Percentiles rank a stretch among this genome's conserved stretches.
These are phyloP conservation scores for Apeira syringaria DNA, from an alignment of 2,888 invertebrate species.

Conservation along the genomic window DNA sequence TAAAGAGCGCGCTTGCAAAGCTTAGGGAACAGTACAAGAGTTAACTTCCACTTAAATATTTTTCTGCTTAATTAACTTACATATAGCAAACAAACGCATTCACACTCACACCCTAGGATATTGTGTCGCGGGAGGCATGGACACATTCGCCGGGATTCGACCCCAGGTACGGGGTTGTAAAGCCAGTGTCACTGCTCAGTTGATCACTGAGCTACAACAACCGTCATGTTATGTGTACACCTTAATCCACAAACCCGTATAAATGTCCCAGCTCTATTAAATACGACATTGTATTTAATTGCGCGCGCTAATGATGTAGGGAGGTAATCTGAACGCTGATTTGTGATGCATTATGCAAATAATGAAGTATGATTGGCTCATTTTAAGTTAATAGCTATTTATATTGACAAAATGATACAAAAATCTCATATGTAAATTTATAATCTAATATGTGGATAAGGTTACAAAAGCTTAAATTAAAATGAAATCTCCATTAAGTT, in stretches of 20 bases:
- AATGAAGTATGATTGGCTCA: constrained; percentile 3
- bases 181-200: too few species aligned
- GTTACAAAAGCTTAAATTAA: constrained; percentile 19
- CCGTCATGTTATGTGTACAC: background rate
- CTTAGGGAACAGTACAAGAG: too few species aligned
- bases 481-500: constrained; percentile 22
- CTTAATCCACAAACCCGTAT: background rate
- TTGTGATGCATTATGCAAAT: constrained; percentile 10
- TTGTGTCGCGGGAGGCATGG: too few species aligned
- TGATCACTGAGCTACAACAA: background rate
- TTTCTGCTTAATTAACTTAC: too few species aligned
- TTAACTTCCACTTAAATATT: too few species aligned
- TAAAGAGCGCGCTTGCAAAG: too few species aligned
- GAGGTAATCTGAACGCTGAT: constrained; percentile 9
- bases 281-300: background rate
- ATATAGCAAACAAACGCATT: too few species aligned
- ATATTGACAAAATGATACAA: constrained; percentile 5
- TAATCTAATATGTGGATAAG: constrained; percentile 1
- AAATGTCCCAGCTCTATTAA: background rate
- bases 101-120: too few species aligned
- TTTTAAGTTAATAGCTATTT: background rate
- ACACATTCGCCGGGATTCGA: too few species aligned
- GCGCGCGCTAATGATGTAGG: constrained; percentile 3
- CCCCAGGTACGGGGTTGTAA: too few species aligned
- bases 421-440: constrained; percentile 6